Base-by-base conservation (phyloP, 1,140 invertebrate species). In the Conopomorpha cramerella region DNA sequence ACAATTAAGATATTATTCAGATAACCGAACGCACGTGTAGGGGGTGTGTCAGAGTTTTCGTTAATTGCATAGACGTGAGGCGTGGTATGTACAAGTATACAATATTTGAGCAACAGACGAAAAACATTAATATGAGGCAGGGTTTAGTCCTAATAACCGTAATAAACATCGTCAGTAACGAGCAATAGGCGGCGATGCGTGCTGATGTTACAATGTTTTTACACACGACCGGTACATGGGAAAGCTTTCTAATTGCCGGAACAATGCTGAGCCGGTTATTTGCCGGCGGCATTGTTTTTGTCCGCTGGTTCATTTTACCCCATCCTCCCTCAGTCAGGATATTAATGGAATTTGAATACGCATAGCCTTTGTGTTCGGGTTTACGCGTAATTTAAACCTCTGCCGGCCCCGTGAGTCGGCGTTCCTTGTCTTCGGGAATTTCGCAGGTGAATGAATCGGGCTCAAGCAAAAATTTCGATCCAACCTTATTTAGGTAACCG, bases 321-420 rank as follows among this genome's bases (percentile, higher is more conserved):
- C 61, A 59, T 61, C 60, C 53, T 60, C 54, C 63, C 60, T 54
- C 51, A 51, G 51, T 43, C 62, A 43, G 58, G 67, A 72, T 66
- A 74, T 72, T 74, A 74, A 74, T 74, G 70, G 65, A 72, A 74
- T 74, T 72, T 74, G 67, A 74, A 74, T 74, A 72, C 65, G 70
- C 63, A 74, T 70, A 70, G 61, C 65, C 70, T 74, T 74, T 74
- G 70, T 74, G 59, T 61, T 61, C 67, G 56, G 63, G 55, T 74
- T 74, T 72, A 74, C 70, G 70, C 67, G 70, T 72, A 74, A 74
- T 74, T 74, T 74, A 58, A 64, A 55, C 63, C 55, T 52, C 47
- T 59, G 56, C 59, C 61, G 59, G 58, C 55, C 59, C 51, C 54
- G 56, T 74, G 70, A 74, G 53, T 72, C 55, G 55, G 53, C 67